Percentiles rank a stretch among this genome's conserved stretches.
Evolutionary conservation across 2,888 invertebrate genomes (phyloP).

Genomic region (Cerceris rybyensis): DNA sequence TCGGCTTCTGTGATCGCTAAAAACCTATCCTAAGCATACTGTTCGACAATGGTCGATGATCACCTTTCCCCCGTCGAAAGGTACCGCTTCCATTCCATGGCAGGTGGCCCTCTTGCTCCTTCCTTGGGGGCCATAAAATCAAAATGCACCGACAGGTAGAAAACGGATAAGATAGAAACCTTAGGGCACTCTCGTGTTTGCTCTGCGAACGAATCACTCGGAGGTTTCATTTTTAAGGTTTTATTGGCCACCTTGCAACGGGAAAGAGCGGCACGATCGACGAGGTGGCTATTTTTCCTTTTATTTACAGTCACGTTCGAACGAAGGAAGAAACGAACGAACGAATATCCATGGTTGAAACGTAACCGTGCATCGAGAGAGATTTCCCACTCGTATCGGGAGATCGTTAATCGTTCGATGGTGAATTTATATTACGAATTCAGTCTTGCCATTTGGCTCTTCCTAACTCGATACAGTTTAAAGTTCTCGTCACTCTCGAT

Average conservation of each 20-base stretch:
- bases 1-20: constrained; percentile 50
- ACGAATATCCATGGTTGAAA: no score
- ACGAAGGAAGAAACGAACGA: background rate
- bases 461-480: constrained; percentile 20
- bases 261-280: constrained; percentile 3
- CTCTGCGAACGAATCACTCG: constrained; percentile 62
- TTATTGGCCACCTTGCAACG: constrained; percentile 56
- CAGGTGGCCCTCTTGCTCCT: constrained; percentile 56
- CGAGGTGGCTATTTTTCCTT: constrained; percentile 14
- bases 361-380: background rate
- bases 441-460: constrained; percentile 35
- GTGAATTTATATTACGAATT: constrained; percentile 36
- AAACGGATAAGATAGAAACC: constrained; percentile 58
- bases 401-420: background rate
- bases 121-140: constrained; percentile 64
- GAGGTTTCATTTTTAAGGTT: constrained; percentile 57
- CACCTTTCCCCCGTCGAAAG: constrained; percentile 44
- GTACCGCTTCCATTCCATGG: constrained; percentile 34
- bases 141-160: constrained; percentile 59
- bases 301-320: constrained; percentile 28
- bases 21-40: constrained; percentile 67
- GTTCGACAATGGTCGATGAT: constrained; percentile 64
- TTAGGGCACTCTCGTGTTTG: constrained; percentile 62
- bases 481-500: constrained; percentile 57
- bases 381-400: background rate